Evolutionary conservation across 2,797 vertebrate species (phyloP).

Genomic region (Morelia viridis): DNA sequence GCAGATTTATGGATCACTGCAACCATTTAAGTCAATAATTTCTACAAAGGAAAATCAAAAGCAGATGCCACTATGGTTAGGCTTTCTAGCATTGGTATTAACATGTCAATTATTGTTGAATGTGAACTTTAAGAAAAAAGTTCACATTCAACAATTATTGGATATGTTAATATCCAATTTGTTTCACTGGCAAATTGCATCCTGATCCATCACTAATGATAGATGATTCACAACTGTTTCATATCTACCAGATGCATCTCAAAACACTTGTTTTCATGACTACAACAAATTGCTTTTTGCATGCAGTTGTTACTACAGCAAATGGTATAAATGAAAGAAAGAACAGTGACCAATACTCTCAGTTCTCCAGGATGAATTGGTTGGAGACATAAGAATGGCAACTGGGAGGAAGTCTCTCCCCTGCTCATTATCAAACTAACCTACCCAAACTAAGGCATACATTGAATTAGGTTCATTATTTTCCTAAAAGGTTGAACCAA

Average conservation of each 20-base stretch:
- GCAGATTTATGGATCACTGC: background rate
- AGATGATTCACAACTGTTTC: slow-evolving; percentile 2
- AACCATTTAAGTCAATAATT: background rate
- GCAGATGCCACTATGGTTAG: background rate
- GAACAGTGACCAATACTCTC: background rate
- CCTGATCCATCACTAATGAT: background rate
- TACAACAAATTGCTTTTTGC: background rate
- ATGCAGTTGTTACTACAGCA: background rate
- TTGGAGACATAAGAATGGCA: background rate
- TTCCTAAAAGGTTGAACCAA: slow-evolving; percentile 81
- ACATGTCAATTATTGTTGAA: background rate
- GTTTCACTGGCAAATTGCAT: background rate
- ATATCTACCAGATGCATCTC: slow-evolving; percentile 19
- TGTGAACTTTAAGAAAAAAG: background rate
- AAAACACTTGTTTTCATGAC: slow-evolving; percentile 6
- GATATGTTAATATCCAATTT: background rate
- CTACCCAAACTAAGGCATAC: background rate
- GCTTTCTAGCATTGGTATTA: slow-evolving; percentile 26
- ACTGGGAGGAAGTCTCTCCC: slow-evolving; percentile 1
- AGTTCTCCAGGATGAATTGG: background rate
- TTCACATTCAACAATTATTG: background rate
- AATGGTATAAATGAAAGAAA: background rate
- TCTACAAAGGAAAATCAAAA: background rate
- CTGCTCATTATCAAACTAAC: background rate
- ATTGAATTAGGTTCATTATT: background rate